Conservation (phyloP, 1,140 invertebrate species). For the Spodoptera frugiperda region DNA sequence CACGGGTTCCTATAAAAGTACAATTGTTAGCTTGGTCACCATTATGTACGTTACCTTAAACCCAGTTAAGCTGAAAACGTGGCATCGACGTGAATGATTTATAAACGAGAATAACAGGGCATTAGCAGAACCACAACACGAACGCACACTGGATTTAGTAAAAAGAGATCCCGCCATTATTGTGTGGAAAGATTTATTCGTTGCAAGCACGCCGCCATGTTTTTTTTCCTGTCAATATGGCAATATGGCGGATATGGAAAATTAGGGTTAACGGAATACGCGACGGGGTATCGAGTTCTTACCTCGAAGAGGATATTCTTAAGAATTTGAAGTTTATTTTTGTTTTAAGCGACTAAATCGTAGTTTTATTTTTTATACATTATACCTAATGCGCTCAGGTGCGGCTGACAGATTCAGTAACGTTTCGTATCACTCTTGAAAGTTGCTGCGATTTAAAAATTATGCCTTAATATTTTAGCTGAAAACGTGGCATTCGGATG, state of each 20-base stretch:
- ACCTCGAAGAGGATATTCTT: too few relatives aligned
- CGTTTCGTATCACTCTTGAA: too few relatives aligned
- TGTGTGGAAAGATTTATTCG: constrained; percentile 73
- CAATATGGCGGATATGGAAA: constrained; percentile 20
- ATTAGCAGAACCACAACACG: constrained; percentile 75
- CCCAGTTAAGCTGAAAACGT: constrained; percentile 52
- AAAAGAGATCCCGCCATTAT: constrained; percentile 76
- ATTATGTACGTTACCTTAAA: constrained; percentile 42
- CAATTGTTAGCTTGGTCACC: constrained; percentile 43
- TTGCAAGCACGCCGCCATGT: constrained; percentile 47
- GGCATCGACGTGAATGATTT: constrained; percentile 77
- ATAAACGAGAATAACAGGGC: constrained; percentile 73
- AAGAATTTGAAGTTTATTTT: too few relatives aligned
- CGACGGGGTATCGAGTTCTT: constrained; percentile 1
- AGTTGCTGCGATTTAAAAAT: too few relatives aligned
- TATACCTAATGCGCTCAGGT: too few relatives aligned
- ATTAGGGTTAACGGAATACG: constrained; percentile 28
- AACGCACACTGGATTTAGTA: constrained; percentile 71
- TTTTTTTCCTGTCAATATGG: constrained; percentile 28
- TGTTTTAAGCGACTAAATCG: too few relatives aligned
- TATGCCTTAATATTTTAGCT: too few relatives aligned
- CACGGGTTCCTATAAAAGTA: constrained; percentile 40
- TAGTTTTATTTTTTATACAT: too few relatives aligned
- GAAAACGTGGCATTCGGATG: too few relatives aligned
- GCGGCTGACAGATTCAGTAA: too few relatives aligned